Evolutionary conservation across 92 coral and sea anemone genomes (phyloP).

Genomic region (Parazoanthus atlanticus): DNA sequence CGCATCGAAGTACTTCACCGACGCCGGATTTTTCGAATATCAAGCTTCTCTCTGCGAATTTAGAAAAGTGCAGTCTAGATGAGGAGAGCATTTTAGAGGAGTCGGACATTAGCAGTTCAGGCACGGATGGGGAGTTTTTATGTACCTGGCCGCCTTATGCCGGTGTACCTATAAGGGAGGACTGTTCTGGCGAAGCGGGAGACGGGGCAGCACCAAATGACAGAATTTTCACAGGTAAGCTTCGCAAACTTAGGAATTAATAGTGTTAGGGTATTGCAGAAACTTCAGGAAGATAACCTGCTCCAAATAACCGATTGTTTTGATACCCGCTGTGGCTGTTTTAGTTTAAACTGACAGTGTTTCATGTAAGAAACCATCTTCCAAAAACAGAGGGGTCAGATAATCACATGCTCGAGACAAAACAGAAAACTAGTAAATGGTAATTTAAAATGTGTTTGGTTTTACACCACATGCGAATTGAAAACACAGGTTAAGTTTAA

Average conservation of each 20-base stretch:
- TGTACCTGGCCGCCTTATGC: slow-evolving; percentile 21
- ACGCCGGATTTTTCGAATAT: slow-evolving; percentile 93
- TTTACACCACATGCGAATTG: too few relatives aligned
- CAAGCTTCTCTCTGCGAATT: slow-evolving; percentile 70
- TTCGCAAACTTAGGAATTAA: neutral
- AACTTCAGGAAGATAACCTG: neutral
- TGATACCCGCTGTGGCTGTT: neutral
- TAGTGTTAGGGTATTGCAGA: neutral
- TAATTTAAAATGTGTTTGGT: too few relatives aligned
- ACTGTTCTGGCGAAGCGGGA: neutral
- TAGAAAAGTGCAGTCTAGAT: slow-evolving; percentile 70
- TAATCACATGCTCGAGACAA: too few relatives aligned
- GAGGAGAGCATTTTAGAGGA: slow-evolving; percentile 68
- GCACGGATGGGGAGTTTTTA: slow-evolving; percentile 27
- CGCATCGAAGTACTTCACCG: slow-evolving; percentile 94
- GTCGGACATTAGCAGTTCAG: slow-evolving; percentile 28
- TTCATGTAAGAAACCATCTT: neutral
- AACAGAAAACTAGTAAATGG: too few relatives aligned
- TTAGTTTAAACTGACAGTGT: neutral
- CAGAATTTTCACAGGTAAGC: slow-evolving; percentile 26
- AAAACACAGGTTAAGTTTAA: too few relatives aligned
- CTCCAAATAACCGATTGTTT: neutral
- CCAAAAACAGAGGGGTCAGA: neutral
- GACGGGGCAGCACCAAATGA: neutral
- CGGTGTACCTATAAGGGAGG: neutral